Evolutionary conservation across 2,113 vertebrate species (phyloP).

Genomic region (Coregonus clupeaformis): DNA sequence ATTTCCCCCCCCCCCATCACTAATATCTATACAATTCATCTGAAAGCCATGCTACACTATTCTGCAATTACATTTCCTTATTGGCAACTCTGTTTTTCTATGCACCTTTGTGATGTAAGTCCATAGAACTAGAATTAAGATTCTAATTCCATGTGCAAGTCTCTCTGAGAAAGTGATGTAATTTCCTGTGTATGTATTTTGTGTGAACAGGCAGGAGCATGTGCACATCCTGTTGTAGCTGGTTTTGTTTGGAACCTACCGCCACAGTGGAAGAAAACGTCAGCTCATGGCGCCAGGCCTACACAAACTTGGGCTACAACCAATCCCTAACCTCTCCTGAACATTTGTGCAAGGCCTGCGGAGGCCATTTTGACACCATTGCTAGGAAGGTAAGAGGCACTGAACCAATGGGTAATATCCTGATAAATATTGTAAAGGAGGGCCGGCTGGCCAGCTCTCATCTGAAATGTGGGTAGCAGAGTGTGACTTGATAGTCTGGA

Average conservation of each 20-base stretch:
- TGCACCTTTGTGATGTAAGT: neutral
- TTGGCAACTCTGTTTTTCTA: neutral
- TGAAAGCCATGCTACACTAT: neutral
- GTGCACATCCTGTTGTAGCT: slow-evolving; percentile 46
- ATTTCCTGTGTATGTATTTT: neutral
- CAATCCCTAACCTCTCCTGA: slow-evolving; percentile 74
- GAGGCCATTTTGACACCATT: slow-evolving; percentile 62
- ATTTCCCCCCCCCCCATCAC: too few species aligned
- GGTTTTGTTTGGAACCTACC: slow-evolving; percentile 48
- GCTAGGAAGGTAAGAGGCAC: slow-evolving; percentile 74
- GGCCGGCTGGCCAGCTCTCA: neutral
- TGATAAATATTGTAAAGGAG: neutral
- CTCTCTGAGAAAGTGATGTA: neutral
- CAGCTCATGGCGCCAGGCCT: slow-evolving; percentile 57
- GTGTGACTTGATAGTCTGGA: neutral
- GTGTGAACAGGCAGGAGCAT: slow-evolving; percentile 38
- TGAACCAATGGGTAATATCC: neutral
- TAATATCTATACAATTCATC: neutral
- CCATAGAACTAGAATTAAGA: too few species aligned
- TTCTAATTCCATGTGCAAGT: too few species aligned
- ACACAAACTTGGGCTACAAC: slow-evolving; percentile 68
- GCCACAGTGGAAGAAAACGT: slow-evolving; percentile 59
- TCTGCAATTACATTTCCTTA: neutral
- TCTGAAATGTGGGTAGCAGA: neutral
- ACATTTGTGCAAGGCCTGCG: slow-evolving; percentile 80